phyloP scores from a whole-genome alignment of 2,113 vertebrate genomes.

The Bufo gargarizans region DNA sequence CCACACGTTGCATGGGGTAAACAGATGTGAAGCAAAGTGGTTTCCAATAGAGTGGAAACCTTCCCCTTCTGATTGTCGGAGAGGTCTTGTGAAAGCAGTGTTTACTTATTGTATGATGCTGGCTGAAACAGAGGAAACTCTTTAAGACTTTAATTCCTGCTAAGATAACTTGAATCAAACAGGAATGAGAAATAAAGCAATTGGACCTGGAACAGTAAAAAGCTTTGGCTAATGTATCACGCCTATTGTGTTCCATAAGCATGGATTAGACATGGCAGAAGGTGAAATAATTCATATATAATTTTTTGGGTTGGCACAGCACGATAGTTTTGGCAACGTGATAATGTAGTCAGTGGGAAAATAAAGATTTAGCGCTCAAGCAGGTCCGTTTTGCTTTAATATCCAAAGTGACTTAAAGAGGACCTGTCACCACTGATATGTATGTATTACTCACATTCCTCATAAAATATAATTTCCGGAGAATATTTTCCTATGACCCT shows the following conservation, averaged over 20 bases:
- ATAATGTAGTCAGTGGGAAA: neutral
- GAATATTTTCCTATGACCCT: no score
- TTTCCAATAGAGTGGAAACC: slow-evolving; percentile 18
- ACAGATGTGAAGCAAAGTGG: slow-evolving; percentile 44
- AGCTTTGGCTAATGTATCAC: slow-evolving; percentile 41
- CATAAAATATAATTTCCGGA: no score
- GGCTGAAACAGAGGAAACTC: slow-evolving; percentile 43
- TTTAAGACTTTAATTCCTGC: slow-evolving; percentile 32
- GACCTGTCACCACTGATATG: no score
- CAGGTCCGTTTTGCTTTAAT: neutral
- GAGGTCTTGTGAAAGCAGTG: slow-evolving; percentile 3
- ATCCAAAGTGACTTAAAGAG: neutral
- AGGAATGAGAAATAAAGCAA: slow-evolving; percentile 31
- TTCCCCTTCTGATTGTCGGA: slow-evolving; percentile 26
- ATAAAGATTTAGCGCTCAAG: neutral
- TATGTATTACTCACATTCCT: no score
- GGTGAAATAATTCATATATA: slow-evolving; percentile 33
- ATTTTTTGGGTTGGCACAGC: slow-evolving; percentile 30
- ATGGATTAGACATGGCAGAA: slow-evolving; percentile 32
- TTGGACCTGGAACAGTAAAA: slow-evolving; percentile 24
- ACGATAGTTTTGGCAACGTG: slow-evolving; percentile 8
- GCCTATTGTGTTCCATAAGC: slow-evolving; percentile 16
- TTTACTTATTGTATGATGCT: slow-evolving; percentile 47
- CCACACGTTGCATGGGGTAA: slow-evolving; percentile 41
- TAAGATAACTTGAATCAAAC: slow-evolving; percentile 45